Evolutionary conservation across 2,888 invertebrate species (phyloP).

Genomic region (Lepidocyrtinus sp.): DNA sequence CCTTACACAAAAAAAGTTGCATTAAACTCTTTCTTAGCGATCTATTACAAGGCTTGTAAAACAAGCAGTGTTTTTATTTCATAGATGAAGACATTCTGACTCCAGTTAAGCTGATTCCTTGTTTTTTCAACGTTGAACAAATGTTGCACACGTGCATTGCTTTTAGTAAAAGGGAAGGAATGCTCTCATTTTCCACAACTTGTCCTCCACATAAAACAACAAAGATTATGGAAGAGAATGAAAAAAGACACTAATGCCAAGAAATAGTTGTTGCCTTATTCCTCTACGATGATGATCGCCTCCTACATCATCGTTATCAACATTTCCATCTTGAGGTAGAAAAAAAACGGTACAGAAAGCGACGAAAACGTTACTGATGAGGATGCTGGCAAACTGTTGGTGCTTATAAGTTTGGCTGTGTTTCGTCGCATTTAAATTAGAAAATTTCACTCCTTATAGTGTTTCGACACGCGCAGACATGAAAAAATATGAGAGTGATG

Average conservation of each 20-base stretch:
- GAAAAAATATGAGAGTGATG: slow-evolving; percentile 3
- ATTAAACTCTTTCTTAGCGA: not conserved
- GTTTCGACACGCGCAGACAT: not conserved
- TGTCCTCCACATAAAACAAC: slow-evolving; percentile 8
- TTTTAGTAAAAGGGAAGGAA: not conserved
- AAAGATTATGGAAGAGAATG: not conserved
- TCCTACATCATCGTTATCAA: not conserved
- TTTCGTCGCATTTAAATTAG: not conserved
- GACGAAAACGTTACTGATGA: slow-evolving; percentile 27
- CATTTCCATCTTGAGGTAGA: not conserved
- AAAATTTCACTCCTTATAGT: not conserved
- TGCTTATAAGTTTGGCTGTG: not conserved
- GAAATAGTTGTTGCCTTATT: slow-evolving; percentile 22
- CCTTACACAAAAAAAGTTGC: slow-evolving; percentile 21
- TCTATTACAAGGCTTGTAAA: too few relatives aligned
- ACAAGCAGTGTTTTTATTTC: slow-evolving; percentile 16
- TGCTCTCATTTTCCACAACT: not conserved
- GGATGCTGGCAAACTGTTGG: slow-evolving; percentile 29
- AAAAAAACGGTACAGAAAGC: slow-evolving; percentile 11
- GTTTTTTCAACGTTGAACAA: slow-evolving; percentile 19
- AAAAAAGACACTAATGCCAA: slow-evolving; percentile 1
- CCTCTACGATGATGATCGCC: slow-evolving; percentile 17
- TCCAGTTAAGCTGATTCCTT: not conserved
- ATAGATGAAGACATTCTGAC: slow-evolving; percentile 28
- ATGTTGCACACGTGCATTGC: slow-evolving; percentile 48